A percentile compares a stretch with the other conserved stretches of the same genome.
Conservation (phyloP, 2,113 vertebrate species). For the western clawed frog (Xenopus tropicalis) region DNA sequence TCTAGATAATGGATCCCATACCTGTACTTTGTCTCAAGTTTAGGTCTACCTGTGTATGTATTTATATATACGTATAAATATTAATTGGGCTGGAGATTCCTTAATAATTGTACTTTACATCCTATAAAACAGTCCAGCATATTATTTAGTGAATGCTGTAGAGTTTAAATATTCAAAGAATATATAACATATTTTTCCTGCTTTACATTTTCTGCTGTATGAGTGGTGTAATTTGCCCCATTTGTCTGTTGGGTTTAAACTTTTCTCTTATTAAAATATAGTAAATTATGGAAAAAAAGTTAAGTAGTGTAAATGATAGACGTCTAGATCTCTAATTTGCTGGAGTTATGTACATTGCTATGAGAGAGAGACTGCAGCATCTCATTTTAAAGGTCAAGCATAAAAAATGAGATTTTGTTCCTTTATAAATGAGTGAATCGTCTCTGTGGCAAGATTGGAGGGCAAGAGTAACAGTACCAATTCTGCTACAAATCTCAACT, state of each 20-base stretch:
- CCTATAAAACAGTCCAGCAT: too few species aligned
- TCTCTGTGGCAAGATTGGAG: neutral
- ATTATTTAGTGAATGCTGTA: too few species aligned
- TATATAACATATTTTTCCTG: too few species aligned
- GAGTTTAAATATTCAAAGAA: too few species aligned
- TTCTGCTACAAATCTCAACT: slow-evolving; percentile 1
- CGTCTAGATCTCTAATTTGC: slow-evolving; percentile 11
- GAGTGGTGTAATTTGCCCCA: slow-evolving; percentile 6
- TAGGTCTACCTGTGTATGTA: too few species aligned
- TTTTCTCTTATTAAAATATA: slow-evolving; percentile 18
- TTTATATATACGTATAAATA: too few species aligned
- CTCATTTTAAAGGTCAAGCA: slow-evolving; percentile 31
- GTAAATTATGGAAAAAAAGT: slow-evolving; percentile 20
- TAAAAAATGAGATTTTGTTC: slow-evolving; percentile 5
- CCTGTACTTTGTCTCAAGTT: too few species aligned
- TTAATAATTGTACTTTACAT: too few species aligned
- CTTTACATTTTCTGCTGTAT: too few species aligned
- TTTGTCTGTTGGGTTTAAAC: slow-evolving; percentile 13
- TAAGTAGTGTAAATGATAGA: slow-evolving; percentile 20
- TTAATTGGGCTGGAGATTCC: too few species aligned
- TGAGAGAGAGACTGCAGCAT: slow-evolving; percentile 12
- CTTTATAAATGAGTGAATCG: slow-evolving; percentile 20
- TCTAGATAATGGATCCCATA: too few species aligned
- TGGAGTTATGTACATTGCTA: slow-evolving; percentile 32
- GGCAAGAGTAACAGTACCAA: slow-evolving; percentile 16